Evolutionary conservation across 2,888 invertebrate genomes (phyloP), one percentile per base, ranked within the genome.

Genomic region (Sepiola atlantica): DNA sequence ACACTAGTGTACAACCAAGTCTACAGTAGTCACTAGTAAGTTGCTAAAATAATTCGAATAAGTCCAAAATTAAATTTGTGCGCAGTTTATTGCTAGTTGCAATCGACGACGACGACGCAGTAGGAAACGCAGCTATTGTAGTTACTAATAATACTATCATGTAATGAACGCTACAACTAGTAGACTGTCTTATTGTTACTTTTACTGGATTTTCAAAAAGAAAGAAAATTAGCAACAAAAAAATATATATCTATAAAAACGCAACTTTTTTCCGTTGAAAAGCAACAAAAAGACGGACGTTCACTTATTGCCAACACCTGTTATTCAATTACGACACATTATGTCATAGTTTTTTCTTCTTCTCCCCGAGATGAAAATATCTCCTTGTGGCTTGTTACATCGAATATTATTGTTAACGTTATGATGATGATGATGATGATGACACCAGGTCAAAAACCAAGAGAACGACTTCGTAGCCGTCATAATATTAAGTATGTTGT

Each of bases 331-430:
- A n/a, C n/a, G n/a, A n/a, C n/a, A n/a, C 77, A 14, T 14, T 32
- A 77, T 77, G 77, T 77, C 77, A 77, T 77, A 28, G 18, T 32
- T n/a, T 16, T 2, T 45, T 45, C 2, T 45, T 45, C n/a, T n/a
- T n/a, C n/a, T n/a, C n/a, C n/a, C n/a, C n/a, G 45, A 45, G 1
- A n/a, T 14, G 4, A 16, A 77, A 77, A n/a, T 77, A 77, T 77
- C 18, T 77, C 32, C n/a, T 77, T 45, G n/a, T n/a, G 77, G 45
- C 45, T 45, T 45, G 45, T 45, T 32, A 12, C 77, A 20, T n/a
- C 77, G 77, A 77, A 77, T n/a, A 77, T 77, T 77, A 77, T 77
- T 77, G n/a, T 77, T 32, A 77, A n/a, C n/a, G 77, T 77, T 77
- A n/a, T 32, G 16, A 45, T 45, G 45, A 45, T 8, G 8, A 45